Percentiles rank a stretch among this genome's conserved stretches.
These are phyloP conservation scores for Anticlea derivata DNA, from an alignment of 2,888 invertebrate species.

Conservation along the genomic window DNA sequence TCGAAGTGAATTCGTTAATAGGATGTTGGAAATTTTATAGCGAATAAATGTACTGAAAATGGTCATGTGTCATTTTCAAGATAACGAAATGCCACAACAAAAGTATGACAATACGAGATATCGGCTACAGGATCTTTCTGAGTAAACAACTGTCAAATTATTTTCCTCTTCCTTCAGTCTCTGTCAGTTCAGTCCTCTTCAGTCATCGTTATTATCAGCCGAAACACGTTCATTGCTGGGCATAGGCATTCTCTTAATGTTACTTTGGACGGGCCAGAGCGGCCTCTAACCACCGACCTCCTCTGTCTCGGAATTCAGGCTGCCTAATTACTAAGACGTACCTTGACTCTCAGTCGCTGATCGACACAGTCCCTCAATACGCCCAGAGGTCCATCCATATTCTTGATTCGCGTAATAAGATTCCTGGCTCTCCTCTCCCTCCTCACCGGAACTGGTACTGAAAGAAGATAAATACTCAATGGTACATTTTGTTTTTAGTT, in stretches of 20 bases:
- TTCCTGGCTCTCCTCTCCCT: constrained; percentile 48
- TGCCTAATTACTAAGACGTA: constrained; percentile 55
- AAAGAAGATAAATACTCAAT: constrained; percentile 24
- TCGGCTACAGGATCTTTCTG: no score
- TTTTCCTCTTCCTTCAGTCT: no score
- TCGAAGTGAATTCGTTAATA: constrained; percentile 9
- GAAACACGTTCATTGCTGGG: no score
- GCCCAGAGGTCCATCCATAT: constrained; percentile 84
- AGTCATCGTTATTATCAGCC: no score
- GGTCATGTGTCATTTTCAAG: constrained; percentile 1
- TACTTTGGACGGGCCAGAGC: no score
- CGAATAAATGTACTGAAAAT: constrained; percentile 10
- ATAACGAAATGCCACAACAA: constrained; percentile 1
- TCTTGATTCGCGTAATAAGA: constrained; percentile 76
- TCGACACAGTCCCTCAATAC: constrained; percentile 86
- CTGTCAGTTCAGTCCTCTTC: no score
- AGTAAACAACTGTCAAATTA: no score
- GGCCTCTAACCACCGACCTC: no score
- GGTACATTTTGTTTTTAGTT: no score
- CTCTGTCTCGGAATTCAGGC: no score
- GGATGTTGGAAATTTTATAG: constrained; percentile 17
- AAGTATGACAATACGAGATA: no score
- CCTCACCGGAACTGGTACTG: constrained; percentile 46
- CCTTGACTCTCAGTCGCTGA: constrained; percentile 85
- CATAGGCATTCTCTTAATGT: no score